Conservation (phyloP, 30 jellyfish, hydroid and myxozoan genomes). For the Pelagia noctiluca region DNA sequence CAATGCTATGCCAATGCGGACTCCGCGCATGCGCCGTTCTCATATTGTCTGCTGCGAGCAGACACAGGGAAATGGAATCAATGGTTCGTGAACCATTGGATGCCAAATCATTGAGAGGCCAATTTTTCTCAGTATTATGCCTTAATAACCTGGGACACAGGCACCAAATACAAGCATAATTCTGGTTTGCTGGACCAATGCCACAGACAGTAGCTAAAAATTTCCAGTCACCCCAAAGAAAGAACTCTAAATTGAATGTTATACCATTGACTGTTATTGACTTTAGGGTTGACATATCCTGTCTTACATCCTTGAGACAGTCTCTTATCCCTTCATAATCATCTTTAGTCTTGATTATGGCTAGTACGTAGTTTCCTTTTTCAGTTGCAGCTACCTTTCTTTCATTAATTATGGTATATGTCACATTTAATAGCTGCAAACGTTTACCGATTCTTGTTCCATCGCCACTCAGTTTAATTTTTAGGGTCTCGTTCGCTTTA, state of each 20-base stretch:
- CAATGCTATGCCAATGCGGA: background rate
- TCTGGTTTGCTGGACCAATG: constrained; percentile 55
- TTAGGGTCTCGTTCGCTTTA: background rate
- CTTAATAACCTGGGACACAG: constrained; percentile 27
- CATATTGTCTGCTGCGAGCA: too few relatives aligned
- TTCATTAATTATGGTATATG: constrained; percentile 44
- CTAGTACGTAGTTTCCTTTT: constrained; percentile 49
- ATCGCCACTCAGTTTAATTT: constrained; percentile 31
- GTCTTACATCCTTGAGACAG: background rate
- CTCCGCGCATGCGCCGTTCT: too few relatives aligned
- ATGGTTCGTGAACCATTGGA: constrained; percentile 15
- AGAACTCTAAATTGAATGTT: background rate
- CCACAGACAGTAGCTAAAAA: constrained; percentile 58
- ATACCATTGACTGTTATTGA: constrained; percentile 8
- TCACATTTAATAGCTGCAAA: constrained; percentile 33
- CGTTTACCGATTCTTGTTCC: constrained; percentile 63
- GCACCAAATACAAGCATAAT: constrained; percentile 63
- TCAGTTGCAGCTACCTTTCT: constrained; percentile 33
- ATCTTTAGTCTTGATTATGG: constrained; percentile 29
- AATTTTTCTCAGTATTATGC: background rate
- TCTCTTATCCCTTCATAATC: constrained; percentile 11
- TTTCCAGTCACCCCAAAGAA: constrained; percentile 55
- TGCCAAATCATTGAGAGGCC: constrained; percentile 29
- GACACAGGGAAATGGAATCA: too few relatives aligned
- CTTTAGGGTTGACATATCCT: constrained; percentile 1